Evolutionary conservation across 2,888 invertebrate species (phyloP), one percentile per base, ranked within the genome.

Genomic region (Crematogaster levior): DNA sequence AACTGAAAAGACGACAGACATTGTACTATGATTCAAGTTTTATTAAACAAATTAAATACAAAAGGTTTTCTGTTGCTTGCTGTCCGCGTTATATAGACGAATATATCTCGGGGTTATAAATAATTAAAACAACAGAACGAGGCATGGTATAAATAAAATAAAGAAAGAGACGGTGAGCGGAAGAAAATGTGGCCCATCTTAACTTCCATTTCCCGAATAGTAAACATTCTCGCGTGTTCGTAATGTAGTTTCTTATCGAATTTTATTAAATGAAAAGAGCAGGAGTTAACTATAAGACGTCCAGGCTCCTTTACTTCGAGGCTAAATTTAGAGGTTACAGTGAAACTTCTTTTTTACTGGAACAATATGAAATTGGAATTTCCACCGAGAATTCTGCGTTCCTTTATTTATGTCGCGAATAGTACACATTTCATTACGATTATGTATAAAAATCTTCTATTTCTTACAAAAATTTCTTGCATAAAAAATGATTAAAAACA

Each of bases 21-120:
- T 93, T 93, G 92, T 94, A 94, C 93, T 93, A 92, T 92, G 90
- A 93, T 93, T 92, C 90, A 92, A 93, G 91, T 94, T 94, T 93
- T 93, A 92, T 93, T 94, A 93, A 93, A 92, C 92, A 92, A 93
- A 94, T 93, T 93, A 93, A 93, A 93, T 93, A 93, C 92, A 93
- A 94, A 94, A 93, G 90, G 84, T 85, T 90, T 87, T 90, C 83
- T 85, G 87, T 88, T 88, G 73, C 84, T 85, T 84, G 79, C 82
- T 83, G 70, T 87, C 86, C 79, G 81, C 88, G 86, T 84, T 89
- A 85, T 82, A 85, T 89, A 81, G 86, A 88, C 88, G 85, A 88
- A 79, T 85, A 86, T 88, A 86, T 88, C 90, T 92, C 88, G 82
- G 85, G 34, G 88, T 91, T 91, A 93, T 93, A 93, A 92, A 92